These are phyloP conservation scores for Benthosema pterotum DNA, from an alignment of 2,797 vertebrate species.

Conservation along the genomic window DNA sequence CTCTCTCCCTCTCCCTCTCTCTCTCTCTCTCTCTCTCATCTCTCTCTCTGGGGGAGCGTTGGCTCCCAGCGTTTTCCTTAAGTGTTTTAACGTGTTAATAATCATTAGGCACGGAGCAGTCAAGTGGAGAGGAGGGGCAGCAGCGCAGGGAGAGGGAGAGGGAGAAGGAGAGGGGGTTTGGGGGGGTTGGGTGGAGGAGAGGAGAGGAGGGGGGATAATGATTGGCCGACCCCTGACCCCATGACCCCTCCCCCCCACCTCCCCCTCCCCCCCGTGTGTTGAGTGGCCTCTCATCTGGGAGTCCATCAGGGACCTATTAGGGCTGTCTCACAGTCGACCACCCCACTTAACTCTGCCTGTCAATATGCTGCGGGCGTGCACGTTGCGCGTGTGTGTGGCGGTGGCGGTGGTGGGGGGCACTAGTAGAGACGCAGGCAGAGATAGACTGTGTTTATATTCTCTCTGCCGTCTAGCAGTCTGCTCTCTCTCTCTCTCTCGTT, in stretches of 20 bases:
- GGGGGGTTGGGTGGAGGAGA: neutral
- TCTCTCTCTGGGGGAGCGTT: slow-evolving; percentile 65
- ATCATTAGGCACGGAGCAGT: slow-evolving; percentile 76
- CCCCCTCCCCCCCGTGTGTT: slow-evolving; percentile 50
- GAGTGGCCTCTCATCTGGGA: slow-evolving; percentile 76
- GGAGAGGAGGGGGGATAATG: slow-evolving; percentile 53
- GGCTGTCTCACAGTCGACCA: slow-evolving; percentile 73
- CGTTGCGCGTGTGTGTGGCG: slow-evolving; percentile 63
- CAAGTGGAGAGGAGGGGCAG: slow-evolving; percentile 60
- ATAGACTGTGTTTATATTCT: slow-evolving; percentile 66
- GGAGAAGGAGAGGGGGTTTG: neutral
- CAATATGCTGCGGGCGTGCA: slow-evolving; percentile 74
- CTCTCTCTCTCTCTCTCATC: slow-evolving; percentile 39
- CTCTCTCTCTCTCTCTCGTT: slow-evolving; percentile 6
- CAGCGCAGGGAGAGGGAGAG: neutral
- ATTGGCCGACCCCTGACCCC: slow-evolving; percentile 72
- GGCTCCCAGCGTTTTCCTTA: slow-evolving; percentile 75
- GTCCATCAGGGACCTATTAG: slow-evolving; percentile 82
- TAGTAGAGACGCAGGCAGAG: neutral
- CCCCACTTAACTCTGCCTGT: slow-evolving; percentile 78
- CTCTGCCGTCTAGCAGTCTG: slow-evolving; percentile 63
- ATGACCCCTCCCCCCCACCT: slow-evolving; percentile 53
- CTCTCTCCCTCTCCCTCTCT: slow-evolving; percentile 18
- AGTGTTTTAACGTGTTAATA: slow-evolving; percentile 84
- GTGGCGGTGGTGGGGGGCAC: neutral